Conservation (phyloP, 2,113 vertebrate species). For the Mola mola region DNA sequence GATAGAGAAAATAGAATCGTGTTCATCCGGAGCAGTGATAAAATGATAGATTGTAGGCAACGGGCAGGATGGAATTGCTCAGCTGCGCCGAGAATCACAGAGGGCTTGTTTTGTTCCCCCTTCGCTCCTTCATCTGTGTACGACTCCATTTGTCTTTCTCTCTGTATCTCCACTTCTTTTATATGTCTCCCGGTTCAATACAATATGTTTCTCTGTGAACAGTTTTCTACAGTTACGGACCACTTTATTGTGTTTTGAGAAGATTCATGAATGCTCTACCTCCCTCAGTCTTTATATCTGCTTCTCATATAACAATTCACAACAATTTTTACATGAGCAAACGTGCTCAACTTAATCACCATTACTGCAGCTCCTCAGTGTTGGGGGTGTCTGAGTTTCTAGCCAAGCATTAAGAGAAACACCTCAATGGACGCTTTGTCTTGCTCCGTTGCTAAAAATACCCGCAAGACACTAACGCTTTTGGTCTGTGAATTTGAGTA, state of each 20-base stretch:
- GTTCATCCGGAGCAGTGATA: slow-evolving; percentile 53
- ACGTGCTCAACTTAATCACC: slow-evolving; percentile 66
- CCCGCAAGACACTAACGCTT: no score
- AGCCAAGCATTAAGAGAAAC: no score
- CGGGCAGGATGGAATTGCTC: slow-evolving; percentile 61
- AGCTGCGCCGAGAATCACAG: slow-evolving; percentile 49
- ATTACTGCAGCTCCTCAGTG: slow-evolving; percentile 44
- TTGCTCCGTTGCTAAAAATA: no score
- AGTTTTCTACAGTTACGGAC: slow-evolving; percentile 11
- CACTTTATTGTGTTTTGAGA: not conserved
- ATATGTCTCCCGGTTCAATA: slow-evolving; percentile 34
- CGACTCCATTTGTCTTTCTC: slow-evolving; percentile 55
- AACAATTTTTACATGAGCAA: no score
- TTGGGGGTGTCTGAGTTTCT: slow-evolving; percentile 39
- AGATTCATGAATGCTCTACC: not conserved
- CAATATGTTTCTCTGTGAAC: slow-evolving; percentile 38
- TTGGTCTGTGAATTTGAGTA: slow-evolving; percentile 1
- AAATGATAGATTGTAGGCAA: slow-evolving; percentile 66
- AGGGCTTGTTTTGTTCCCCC: slow-evolving; percentile 42
- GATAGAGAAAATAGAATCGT: slow-evolving; percentile 60
- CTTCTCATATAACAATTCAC: slow-evolving; percentile 35
- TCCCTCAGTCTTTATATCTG: not conserved
- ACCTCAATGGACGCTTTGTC: no score
- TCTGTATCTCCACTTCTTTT: slow-evolving; percentile 24
- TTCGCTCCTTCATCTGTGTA: slow-evolving; percentile 54